Percentiles rank a stretch among this genome's conserved stretches.
phyloP scores from a whole-genome alignment of 2,797 vertebrate species.

The Lindbergichthys nudifrons region DNA sequence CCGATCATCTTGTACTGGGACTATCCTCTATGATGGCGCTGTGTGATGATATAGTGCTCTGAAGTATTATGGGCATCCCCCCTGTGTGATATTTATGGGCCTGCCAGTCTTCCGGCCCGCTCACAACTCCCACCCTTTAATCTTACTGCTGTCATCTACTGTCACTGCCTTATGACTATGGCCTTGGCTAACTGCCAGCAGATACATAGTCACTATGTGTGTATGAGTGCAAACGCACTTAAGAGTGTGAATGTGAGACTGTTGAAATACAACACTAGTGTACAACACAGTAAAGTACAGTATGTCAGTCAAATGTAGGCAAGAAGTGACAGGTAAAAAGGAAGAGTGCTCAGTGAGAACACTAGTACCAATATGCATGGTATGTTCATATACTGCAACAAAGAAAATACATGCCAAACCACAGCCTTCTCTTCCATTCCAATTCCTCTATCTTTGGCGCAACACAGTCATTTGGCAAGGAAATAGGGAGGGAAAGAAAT shows the following conservation, averaged over 20 bases:
- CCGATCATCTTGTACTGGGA: conserved; percentile 31
- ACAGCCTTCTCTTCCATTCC: not conserved
- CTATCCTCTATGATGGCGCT: conserved; percentile 41
- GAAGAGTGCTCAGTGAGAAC: conserved; percentile 1
- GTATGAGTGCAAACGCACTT: conserved; percentile 11
- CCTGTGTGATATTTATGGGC: conserved; percentile 74
- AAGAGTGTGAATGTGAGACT: conserved; percentile 19
- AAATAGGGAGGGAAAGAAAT: conserved; percentile 16
- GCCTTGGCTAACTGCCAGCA: conserved; percentile 70
- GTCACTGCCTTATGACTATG: conserved; percentile 71
- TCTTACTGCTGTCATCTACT: conserved; percentile 73
- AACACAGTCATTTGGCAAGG: conserved; percentile 34
- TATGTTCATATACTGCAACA: not conserved
- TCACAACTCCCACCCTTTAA: conserved; percentile 75
- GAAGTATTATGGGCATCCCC: conserved; percentile 64
- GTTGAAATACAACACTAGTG: conserved; percentile 35
- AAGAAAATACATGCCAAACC: conserved; percentile 23
- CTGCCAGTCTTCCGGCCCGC: conserved; percentile 65
- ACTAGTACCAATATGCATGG: not conserved
- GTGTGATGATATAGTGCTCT: conserved; percentile 64
- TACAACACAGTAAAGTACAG: conserved; percentile 33
- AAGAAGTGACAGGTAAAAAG: conserved; percentile 23
- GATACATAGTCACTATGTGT: conserved; percentile 40
- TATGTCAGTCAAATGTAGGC: conserved; percentile 50
- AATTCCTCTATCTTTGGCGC: conserved; percentile 13